A percentile compares a stretch with the other conserved stretches of the same genome.
Evolutionary conservation across 2,113 vertebrate genomes (phyloP).

Genomic region (Corydoras maculifer): DNA sequence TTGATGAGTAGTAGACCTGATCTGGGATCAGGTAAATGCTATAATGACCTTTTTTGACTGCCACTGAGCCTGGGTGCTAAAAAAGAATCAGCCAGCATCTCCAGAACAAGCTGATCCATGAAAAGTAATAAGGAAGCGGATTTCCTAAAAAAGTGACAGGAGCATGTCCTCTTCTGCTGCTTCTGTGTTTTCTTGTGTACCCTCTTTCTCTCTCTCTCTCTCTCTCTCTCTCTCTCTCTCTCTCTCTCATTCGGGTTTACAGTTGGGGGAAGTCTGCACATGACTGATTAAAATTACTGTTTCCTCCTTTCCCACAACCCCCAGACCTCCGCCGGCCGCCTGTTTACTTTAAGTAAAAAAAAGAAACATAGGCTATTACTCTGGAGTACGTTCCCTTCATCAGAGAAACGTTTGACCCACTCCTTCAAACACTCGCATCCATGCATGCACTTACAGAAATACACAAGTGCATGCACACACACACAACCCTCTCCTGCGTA

Average conservation of each 20-base stretch:
- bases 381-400: conserved; percentile 68
- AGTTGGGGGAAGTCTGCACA: conserved; percentile 91
- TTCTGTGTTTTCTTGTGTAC: conserved; percentile 49
- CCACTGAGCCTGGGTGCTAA: too few relatives aligned
- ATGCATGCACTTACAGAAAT: conserved; percentile 26
- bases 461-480: conserved; percentile 6
- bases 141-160: too few relatives aligned
- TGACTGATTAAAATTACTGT: conserved; percentile 94
- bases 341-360: conserved; percentile 97
- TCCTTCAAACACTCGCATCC: conserved; percentile 35
- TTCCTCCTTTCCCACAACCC: conserved; percentile 99
- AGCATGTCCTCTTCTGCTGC: too few relatives aligned
- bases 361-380: conserved; percentile 82
- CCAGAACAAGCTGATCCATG: too few relatives aligned
- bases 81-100: too few relatives aligned
- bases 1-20: too few relatives aligned
- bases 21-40: too few relatives aligned
- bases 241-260: conserved; percentile 67
- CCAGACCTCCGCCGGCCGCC: conserved; percentile 89
- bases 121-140: too few relatives aligned
- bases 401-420: conserved; percentile 48
- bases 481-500: conserved; percentile 33
- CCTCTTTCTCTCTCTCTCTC: conserved; percentile 10
- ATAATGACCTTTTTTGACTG: too few relatives aligned
- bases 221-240: conserved; percentile 27